Evolutionary conservation across 2,113 vertebrate species (phyloP), one percentile per base, ranked within the genome.

Genomic region (Proterorhinus semilunaris): DNA sequence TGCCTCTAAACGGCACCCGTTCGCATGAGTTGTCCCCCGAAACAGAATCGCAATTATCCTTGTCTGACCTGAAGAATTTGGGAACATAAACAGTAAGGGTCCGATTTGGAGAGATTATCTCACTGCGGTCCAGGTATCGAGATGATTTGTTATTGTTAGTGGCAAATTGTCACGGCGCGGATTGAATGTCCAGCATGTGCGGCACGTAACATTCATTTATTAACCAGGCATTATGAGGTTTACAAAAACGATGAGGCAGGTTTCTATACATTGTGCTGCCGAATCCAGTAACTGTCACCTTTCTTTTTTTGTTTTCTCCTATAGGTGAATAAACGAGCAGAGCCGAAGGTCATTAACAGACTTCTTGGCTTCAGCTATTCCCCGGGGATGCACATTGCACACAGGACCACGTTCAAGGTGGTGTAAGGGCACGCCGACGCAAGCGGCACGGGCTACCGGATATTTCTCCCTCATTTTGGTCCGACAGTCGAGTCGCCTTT

Each of bases 271-370:
- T 27, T 27, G 27, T 27, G 27, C 27, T 2, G 27, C 27, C n/a
- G 27, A 27, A 27, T 27, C 27, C 27, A 27, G 27, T 27, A 27
- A 27, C 27, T 27, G 27, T 27, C 27, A 27, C 3, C 27, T n/a
- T n/a, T n/a, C n/a, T 21, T 73, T 62, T 69, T 80, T 50, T 52
- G 27, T 72, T 76, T 74, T 70, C 16, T 48, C 63, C 61, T 68
- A 78, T 67, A 81, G 49, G 59, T 83, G 51, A 70, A 86, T 65
- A 69, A 83, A 72, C 61, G 47, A 66, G 57, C 8, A n/a, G 16
- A 78, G 27, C 67, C 68, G 52, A 78, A 87, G 68, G 71, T 85
- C 76, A 85, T 74, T 70, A 81, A 75, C n/a, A 63, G 59, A 65
- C 42, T 68, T 78, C 62, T 71, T 68, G 51, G n/a, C 51, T 62